phyloP scores from a whole-genome alignment of 2,797 vertebrate species.

The Danio choprae region DNA sequence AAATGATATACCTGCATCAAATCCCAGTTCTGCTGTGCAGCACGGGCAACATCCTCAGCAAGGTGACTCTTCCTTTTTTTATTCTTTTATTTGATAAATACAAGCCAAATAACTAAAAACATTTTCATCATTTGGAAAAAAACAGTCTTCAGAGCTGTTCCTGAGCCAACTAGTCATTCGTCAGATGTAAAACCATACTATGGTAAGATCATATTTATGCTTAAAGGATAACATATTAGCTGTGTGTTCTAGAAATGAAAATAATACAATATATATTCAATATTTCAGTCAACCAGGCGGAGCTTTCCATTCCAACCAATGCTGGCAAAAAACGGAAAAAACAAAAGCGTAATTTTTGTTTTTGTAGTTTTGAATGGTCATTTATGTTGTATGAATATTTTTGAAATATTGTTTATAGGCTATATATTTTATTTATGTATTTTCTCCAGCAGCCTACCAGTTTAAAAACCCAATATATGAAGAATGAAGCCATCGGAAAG shows the following conservation, averaged over 20 bases:
- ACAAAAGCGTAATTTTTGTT: constrained; percentile 42
- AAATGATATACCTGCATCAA: constrained; percentile 54
- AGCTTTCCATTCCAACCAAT: constrained; percentile 31
- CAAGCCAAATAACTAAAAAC: neutral
- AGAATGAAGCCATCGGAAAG: constrained; percentile 53
- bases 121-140: neutral
- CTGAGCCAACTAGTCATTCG: constrained; percentile 4
- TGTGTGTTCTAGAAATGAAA: neutral
- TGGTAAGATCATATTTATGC: constrained; percentile 46
- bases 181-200: constrained; percentile 42
- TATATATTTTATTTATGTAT: constrained; percentile 22
- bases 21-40: neutral
- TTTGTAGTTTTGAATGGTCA: constrained; percentile 21
- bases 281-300: constrained; percentile 61
- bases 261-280: constrained; percentile 1
- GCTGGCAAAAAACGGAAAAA: constrained; percentile 20
- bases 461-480: constrained; percentile 76
- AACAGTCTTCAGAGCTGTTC: constrained; percentile 29
- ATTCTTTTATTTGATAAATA: neutral
- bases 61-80: constrained; percentile 39
- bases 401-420: too few relatives aligned
- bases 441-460: constrained; percentile 62
- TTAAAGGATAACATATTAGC: neutral
- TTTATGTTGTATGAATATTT: constrained; percentile 1
- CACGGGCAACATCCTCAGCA: constrained; percentile 3